Evolutionary conservation across 2,888 invertebrate genomes (phyloP).

Genomic region (Mesoligia furuncula): DNA sequence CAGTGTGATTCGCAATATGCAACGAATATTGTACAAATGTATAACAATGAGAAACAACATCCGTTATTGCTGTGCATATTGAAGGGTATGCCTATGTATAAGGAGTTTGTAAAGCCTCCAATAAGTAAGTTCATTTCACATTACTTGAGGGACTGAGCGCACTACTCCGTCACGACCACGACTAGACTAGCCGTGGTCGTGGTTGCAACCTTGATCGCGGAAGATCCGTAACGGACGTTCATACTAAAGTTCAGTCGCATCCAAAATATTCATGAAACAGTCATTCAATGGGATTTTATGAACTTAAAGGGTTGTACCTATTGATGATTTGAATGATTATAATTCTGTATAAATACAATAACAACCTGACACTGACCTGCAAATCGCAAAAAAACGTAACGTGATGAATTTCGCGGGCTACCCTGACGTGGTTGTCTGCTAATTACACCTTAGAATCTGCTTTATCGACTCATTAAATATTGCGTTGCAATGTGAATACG

Average conservation of each 20-base stretch:
- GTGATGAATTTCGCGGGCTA: too few relatives aligned
- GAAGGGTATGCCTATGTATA: conserved; percentile 74
- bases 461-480: too few relatives aligned
- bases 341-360: too few relatives aligned
- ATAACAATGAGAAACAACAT: conserved; percentile 70
- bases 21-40: conserved; percentile 76
- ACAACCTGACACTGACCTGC: too few relatives aligned
- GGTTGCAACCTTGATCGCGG: background rate
- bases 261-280: background rate
- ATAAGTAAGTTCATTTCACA: conserved; percentile 27
- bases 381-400: too few relatives aligned
- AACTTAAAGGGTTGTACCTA: too few relatives aligned
- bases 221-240: background rate
- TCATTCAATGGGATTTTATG: too few relatives aligned
- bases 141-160: background rate
- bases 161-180: background rate
- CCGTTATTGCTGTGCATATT: conserved; percentile 83
- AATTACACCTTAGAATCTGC: too few relatives aligned
- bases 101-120: conserved; percentile 33
- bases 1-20: conserved; percentile 83
- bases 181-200: too few relatives aligned
- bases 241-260: background rate
- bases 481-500: too few relatives aligned
- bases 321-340: too few relatives aligned
- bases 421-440: too few relatives aligned